Percentiles rank a stretch among this genome's conserved stretches.
phyloP scores from a whole-genome alignment of 2,797 vertebrate genomes.

The Hoplostethus atlanticus region DNA sequence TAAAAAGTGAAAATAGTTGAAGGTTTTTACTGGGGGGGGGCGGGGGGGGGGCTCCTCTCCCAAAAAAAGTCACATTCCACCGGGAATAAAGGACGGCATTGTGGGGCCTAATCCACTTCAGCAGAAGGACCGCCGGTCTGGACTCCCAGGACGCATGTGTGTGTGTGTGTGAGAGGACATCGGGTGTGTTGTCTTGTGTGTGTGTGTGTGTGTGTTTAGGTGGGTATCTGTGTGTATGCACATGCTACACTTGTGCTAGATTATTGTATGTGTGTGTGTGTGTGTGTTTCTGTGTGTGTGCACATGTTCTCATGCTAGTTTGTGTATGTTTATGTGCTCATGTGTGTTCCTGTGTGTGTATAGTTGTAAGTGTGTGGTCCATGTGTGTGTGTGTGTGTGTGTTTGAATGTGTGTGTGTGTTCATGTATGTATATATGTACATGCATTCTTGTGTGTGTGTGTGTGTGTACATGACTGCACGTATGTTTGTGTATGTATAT shows the following conservation, averaged over 20 bases:
- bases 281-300: conserved; percentile 16
- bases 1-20: conserved; percentile 81
- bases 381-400: no score
- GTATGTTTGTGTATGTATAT: conserved; percentile 4
- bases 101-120: conserved; percentile 79
- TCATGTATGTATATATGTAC: not conserved
- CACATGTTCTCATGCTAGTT: no score
- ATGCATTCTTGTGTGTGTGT: conserved; percentile 11
- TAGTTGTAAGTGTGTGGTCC: no score
- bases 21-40: conserved; percentile 40
- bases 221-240: conserved; percentile 12
- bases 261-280: conserved; percentile 18
- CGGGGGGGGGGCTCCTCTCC: conserved; percentile 21
- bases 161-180: conserved; percentile 26
- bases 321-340: no score
- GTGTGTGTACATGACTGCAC: conserved; percentile 2
- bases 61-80: conserved; percentile 75
- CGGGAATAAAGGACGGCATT: conserved; percentile 80
- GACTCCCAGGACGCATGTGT: not conserved
- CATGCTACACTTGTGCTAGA: no score
- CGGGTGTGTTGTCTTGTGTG: conserved; percentile 20
- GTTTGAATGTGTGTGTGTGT: not conserved
- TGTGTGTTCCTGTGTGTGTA: not conserved
- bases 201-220: conserved; percentile 34
- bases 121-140: conserved; percentile 26